phyloP scores from a whole-genome alignment of 1,140 invertebrate species.

The Myzus persicae region DNA sequence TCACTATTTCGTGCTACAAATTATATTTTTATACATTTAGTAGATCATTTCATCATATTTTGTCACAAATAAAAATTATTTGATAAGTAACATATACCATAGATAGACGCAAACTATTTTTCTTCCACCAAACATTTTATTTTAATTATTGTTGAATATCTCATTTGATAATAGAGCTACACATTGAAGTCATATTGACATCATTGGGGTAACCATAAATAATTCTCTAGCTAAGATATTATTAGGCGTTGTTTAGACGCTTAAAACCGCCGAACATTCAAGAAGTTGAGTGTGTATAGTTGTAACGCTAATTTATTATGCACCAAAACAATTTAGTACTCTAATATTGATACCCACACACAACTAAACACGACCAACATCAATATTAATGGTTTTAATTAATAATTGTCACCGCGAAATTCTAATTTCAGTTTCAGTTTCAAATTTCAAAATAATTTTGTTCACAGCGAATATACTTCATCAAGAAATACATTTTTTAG shows the following conservation, averaged over 20 bases:
- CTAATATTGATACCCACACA: background rate
- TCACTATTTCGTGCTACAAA: no score
- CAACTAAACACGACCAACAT: background rate
- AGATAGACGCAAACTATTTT: no score
- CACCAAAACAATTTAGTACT: background rate
- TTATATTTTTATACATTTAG: no score
- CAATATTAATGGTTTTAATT: background rate
- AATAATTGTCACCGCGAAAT: background rate
- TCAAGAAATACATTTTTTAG: background rate
- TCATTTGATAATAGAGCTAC: no score
- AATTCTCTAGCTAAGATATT: background rate
- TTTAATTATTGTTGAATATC: no score
- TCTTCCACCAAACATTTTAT: no score
- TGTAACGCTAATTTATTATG: background rate
- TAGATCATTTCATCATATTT: no score
- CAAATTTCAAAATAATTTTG: constrained; percentile 12
- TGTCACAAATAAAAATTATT: no score
- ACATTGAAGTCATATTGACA: background rate
- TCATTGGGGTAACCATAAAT: background rate
- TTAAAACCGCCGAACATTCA: background rate
- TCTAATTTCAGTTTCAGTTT: background rate
- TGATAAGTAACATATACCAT: no score
- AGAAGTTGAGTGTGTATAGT: background rate
- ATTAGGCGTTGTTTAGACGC: background rate
- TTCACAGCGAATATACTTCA: background rate